Percentiles rank a stretch among this genome's conserved stretches.
phyloP scores from a whole-genome alignment of 2,797 vertebrate genomes.

The Lophotriccus pileatus region DNA sequence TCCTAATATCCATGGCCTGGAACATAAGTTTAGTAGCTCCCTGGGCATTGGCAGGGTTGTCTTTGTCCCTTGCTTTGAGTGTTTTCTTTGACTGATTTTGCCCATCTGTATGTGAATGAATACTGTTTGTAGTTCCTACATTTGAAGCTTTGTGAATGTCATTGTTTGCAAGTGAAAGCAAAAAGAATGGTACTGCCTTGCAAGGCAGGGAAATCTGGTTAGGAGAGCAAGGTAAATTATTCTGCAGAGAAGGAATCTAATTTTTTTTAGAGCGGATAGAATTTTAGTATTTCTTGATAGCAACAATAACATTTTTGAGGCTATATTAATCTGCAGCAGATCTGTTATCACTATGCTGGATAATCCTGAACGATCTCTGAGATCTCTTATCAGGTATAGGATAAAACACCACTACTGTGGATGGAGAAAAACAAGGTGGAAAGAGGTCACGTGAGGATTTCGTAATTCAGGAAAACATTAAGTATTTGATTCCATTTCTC shows the following conservation, averaged over 20 bases:
- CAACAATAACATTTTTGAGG: background rate
- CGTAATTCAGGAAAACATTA: background rate
- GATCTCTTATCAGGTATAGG: background rate
- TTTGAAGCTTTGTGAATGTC: background rate
- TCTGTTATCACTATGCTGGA: background rate
- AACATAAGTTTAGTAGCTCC: background rate
- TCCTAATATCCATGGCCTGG: background rate
- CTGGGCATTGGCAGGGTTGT: background rate
- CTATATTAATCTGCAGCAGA: background rate
- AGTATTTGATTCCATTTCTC: background rate
- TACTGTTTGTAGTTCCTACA: background rate
- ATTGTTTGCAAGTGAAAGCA: background rate
- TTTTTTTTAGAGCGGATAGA: background rate
- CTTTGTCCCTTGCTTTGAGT: background rate
- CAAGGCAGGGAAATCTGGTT: slow-evolving; percentile 15
- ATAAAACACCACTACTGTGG: background rate
- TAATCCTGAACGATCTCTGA: background rate
- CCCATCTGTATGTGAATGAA: background rate
- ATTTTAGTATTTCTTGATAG: background rate
- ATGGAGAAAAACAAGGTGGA: background rate
- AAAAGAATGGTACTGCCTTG: slow-evolving; percentile 12
- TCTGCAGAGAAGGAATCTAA: background rate
- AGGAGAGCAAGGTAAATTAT: background rate
- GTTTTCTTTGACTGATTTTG: background rate
- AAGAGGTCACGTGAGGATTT: background rate